Conservation (phyloP, 2,113 vertebrate genomes). For the Lutjanus erythropterus region DNA sequence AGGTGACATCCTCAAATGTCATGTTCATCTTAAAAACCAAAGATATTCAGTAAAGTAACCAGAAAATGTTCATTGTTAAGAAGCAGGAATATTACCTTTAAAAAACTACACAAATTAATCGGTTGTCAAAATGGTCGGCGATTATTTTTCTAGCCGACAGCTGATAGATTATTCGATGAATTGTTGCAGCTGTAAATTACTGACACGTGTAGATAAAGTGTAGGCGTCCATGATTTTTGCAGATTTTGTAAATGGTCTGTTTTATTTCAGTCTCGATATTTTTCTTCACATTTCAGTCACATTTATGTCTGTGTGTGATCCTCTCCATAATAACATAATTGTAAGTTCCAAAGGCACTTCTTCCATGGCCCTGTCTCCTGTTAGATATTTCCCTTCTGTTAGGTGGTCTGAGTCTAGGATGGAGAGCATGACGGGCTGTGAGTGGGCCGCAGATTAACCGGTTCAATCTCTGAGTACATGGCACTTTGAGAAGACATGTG, state of each 20-base stretch:
- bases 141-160: too few relatives aligned
- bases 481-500: constrained; percentile 74
- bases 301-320: neutral
- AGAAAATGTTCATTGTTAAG: too few relatives aligned
- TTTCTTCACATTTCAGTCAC: neutral
- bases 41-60: too few relatives aligned
- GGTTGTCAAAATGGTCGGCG: too few relatives aligned
- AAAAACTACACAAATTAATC: too few relatives aligned
- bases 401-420: constrained; percentile 49
- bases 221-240: neutral
- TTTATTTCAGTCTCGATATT: neutral
- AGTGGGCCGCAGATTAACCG: constrained; percentile 76
- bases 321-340: neutral
- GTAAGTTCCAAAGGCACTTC: neutral
- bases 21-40: too few relatives aligned
- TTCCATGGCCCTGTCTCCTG: neutral
- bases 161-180: too few relatives aligned
- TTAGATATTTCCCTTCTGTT: constrained; percentile 29
- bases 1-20: too few relatives aligned
- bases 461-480: constrained; percentile 69
- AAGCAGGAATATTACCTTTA: too few relatives aligned
- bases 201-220: neutral
- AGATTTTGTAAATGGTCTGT: neutral
- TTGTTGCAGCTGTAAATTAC: too few relatives aligned
- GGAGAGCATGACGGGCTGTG: constrained; percentile 45